These are phyloP conservation scores for Agrotis segetum DNA, from an alignment of 2,888 invertebrate genomes.

Conservation along the genomic window DNA sequence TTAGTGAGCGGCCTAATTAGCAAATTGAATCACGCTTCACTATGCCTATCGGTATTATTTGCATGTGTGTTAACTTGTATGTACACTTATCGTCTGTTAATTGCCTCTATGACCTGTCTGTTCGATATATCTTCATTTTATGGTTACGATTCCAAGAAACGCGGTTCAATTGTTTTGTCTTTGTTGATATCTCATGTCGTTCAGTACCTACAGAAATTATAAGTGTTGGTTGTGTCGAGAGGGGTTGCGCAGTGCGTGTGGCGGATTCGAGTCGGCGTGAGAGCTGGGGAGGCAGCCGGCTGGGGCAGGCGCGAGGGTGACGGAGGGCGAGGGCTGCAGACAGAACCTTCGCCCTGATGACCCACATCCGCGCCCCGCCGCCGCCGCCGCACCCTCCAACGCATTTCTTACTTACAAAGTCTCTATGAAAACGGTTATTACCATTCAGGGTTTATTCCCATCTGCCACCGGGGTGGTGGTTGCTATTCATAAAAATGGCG, in stretches of 20 bases:
- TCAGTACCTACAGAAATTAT: constrained; percentile 52
- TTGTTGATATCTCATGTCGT: constrained; percentile 64
- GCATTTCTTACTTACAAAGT: constrained; percentile 46
- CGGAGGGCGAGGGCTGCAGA: constrained; percentile 73
- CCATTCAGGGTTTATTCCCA: too few species aligned
- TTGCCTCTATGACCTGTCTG: constrained; percentile 83
- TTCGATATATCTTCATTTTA: constrained; percentile 75
- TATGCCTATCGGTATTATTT: constrained; percentile 65
- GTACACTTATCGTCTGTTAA: constrained; percentile 77
- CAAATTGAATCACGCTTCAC: constrained; percentile 76
- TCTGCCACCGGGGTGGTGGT: too few species aligned
- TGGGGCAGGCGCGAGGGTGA: constrained; percentile 53
- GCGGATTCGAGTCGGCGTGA: constrained; percentile 67
- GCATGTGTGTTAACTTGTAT: constrained; percentile 67
- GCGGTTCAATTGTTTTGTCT: constrained; percentile 78
- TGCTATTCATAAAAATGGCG: too few species aligned
- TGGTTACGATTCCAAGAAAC: constrained; percentile 78
- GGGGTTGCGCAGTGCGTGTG: constrained; percentile 73
- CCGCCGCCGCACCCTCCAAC: constrained; percentile 62
- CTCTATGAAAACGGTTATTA: constrained; percentile 50
- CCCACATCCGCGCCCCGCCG: constrained; percentile 78
- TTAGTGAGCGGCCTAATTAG: constrained; percentile 78
- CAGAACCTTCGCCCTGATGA: constrained; percentile 84
- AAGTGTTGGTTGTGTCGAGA: constrained; percentile 48
- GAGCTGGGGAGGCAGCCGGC: constrained; percentile 64